Conservation (phyloP, 92 coral and sea anemone genomes). For the Phymanthus crucifer region DNA sequence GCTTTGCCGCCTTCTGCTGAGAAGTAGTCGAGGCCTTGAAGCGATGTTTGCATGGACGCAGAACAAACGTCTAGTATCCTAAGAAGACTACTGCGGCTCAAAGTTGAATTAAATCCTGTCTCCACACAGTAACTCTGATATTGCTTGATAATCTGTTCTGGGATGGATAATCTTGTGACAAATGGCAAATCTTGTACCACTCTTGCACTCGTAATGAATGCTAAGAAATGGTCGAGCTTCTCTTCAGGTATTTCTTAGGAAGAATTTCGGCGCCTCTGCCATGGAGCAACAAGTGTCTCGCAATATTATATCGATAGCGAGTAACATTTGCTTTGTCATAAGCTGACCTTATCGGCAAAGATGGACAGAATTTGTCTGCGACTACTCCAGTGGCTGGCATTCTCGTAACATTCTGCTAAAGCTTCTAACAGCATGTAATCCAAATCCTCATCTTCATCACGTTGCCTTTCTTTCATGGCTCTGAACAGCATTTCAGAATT, state of each 20-base stretch:
- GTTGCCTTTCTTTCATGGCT: constrained; percentile 24
- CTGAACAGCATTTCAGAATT: constrained; percentile 36
- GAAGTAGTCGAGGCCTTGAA: constrained; percentile 54
- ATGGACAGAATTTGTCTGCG: constrained; percentile 51
- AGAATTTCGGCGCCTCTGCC: constrained; percentile 28
- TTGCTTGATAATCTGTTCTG: constrained; percentile 52
- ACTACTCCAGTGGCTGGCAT: too few species aligned
- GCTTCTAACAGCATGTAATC: constrained; percentile 36
- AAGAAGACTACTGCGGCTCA: constrained; percentile 44
- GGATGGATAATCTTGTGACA: constrained; percentile 49
- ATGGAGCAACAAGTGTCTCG: constrained; percentile 45
- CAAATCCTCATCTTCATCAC: constrained; percentile 15
- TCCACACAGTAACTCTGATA: constrained; percentile 55
- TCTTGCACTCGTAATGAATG: too few species aligned
- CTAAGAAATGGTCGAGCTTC: too few species aligned
- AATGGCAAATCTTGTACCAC: constrained; percentile 52
- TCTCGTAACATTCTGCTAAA: constrained; percentile 44
- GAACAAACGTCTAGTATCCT: constrained; percentile 59
- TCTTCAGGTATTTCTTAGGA: constrained; percentile 14
- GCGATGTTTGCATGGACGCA: constrained; percentile 52
- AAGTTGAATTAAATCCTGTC: constrained; percentile 41
- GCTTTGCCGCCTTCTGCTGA: constrained; percentile 50
- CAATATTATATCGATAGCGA: constrained; percentile 50
- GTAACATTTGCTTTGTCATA: constrained; percentile 29
- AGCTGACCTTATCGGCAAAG: constrained; percentile 52